phyloP scores from a whole-genome alignment of 2,888 invertebrate species.

The Chrysolina haemoptera region DNA sequence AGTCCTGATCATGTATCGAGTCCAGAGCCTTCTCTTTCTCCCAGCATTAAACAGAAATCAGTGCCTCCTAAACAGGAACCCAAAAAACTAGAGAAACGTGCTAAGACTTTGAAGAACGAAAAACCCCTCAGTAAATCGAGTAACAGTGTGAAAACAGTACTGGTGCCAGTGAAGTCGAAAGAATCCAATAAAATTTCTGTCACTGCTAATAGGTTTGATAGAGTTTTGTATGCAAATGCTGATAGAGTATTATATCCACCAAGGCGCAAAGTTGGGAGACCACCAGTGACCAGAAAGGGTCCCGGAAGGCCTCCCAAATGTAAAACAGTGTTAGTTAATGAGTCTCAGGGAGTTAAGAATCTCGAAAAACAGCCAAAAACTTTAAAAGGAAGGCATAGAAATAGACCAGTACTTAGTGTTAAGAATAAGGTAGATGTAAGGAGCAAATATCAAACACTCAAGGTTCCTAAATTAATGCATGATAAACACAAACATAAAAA shows the following conservation, averaged over 20 bases:
- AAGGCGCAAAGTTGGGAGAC: constrained; percentile 81
- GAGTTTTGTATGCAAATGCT: constrained; percentile 79
- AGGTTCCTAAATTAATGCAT: constrained; percentile 68
- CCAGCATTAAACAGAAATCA: constrained; percentile 67
- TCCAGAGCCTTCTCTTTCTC: constrained; percentile 76
- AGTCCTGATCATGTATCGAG: constrained; percentile 80
- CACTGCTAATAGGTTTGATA: constrained; percentile 76
- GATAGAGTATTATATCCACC: constrained; percentile 86
- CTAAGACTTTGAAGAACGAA: constrained; percentile 38
- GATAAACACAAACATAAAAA: constrained; percentile 68
- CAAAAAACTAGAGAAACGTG: constrained; percentile 45
- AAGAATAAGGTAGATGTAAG: constrained; percentile 62
- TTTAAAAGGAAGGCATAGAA: constrained; percentile 61
- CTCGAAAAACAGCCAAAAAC: constrained; percentile 57
- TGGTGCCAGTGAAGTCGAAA: constrained; percentile 46
- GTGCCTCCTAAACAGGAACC: constrained; percentile 41
- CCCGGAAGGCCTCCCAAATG: constrained; percentile 71
- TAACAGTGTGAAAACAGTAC: constrained; percentile 43
- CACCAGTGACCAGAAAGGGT: constrained; percentile 71
- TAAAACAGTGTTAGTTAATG: constrained; percentile 43
- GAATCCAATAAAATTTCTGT: constrained; percentile 63
- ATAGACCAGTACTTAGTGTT: constrained; percentile 54
- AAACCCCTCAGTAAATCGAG: constrained; percentile 46
- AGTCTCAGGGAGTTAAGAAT: constrained; percentile 42
- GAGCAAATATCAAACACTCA: constrained; percentile 63